Percentiles rank a stretch among this genome's conserved stretches.
Evolutionary conservation across 2,888 invertebrate species (phyloP).

Genomic region (Machimus atricapillus): DNA sequence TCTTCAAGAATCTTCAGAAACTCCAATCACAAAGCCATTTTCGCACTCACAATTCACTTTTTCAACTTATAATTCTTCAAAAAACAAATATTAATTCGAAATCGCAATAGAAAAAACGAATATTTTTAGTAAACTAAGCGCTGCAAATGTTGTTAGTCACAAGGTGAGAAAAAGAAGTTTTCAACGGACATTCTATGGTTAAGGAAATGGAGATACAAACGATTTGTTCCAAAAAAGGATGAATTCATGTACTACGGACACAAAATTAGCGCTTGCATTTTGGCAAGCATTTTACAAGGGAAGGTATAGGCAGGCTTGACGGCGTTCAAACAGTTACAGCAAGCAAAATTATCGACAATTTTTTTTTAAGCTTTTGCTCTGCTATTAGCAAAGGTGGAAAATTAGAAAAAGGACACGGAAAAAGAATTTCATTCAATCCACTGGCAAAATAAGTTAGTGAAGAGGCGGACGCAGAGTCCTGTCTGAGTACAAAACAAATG

Average conservation of each 20-base stretch:
- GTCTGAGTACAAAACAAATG: not conserved
- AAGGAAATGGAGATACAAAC: not conserved
- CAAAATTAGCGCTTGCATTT: constrained; percentile 7
- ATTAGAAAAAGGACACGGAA: not conserved
- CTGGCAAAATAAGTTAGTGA: constrained; percentile 12
- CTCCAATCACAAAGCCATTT: not conserved
- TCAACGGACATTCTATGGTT: constrained; percentile 1
- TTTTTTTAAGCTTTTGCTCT: not conserved
- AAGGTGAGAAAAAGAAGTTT: not conserved
- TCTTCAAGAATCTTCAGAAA: not conserved
- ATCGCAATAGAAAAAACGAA: not conserved
- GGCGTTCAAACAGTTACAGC: constrained; percentile 15
- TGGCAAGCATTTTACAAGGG: not conserved
- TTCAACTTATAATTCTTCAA: not conserved
- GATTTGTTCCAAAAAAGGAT: not conserved
- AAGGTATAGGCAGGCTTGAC: constrained; percentile 12
- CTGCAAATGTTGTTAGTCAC: constrained; percentile 19
- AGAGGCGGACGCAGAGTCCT: constrained; percentile 1
- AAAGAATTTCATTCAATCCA: constrained; percentile 8
- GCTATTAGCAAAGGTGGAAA: not conserved
- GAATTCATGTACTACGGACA: not conserved
- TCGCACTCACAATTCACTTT: not conserved
- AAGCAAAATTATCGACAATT: not conserved
- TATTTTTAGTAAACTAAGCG: constrained; percentile 20
- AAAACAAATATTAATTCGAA: not conserved